A percentile compares a stretch with the other conserved stretches of the same genome.
Evolutionary conservation across 2,888 invertebrate species (phyloP).

Genomic region (Limenitis camilla): DNA sequence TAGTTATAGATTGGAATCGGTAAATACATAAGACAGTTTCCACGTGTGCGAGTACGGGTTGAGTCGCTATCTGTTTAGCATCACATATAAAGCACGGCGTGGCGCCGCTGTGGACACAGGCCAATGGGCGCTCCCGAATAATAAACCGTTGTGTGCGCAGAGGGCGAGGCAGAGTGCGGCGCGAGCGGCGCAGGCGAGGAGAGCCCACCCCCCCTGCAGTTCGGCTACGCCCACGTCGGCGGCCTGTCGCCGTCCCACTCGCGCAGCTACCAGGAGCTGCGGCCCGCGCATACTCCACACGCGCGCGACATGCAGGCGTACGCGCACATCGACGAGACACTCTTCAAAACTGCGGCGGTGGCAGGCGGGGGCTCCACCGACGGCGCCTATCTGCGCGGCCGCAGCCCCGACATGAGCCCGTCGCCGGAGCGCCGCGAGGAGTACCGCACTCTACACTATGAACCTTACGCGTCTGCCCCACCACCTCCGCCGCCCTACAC

Average conservation of each 20-base stretch:
- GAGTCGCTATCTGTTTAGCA: slow-evolving; percentile 1
- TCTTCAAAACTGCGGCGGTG: slow-evolving; percentile 27
- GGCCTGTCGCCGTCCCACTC: slow-evolving; percentile 54
- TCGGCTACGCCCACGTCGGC: slow-evolving; percentile 53
- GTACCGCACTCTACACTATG: slow-evolving; percentile 55
- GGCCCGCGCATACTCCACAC: slow-evolving; percentile 40
- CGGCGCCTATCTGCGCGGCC: slow-evolving; percentile 50
- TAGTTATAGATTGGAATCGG: too few relatives aligned
- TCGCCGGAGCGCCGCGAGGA: slow-evolving; percentile 55
- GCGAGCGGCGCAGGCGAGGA: slow-evolving; percentile 31
- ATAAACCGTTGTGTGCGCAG: slow-evolving; percentile 43
- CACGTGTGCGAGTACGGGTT: slow-evolving; percentile 35
- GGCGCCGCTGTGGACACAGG: slow-evolving; percentile 1
- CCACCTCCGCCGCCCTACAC: slow-evolving; percentile 46
- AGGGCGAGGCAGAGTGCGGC: slow-evolving; percentile 49
- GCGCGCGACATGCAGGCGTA: slow-evolving; percentile 66
- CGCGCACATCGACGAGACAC: slow-evolving; percentile 44
- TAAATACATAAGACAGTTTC: neutral
- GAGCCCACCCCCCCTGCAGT: slow-evolving; percentile 57
- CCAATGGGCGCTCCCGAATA: slow-evolving; percentile 22
- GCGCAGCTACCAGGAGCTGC: slow-evolving; percentile 70
- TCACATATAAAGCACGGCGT: slow-evolving; percentile 9
- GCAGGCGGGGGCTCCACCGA: slow-evolving; percentile 40
- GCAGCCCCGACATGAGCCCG: slow-evolving; percentile 50
- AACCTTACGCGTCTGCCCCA: slow-evolving; percentile 44